Conservation (phyloP, 2,888 invertebrate genomes). For the Abscondita cerata region DNA sequence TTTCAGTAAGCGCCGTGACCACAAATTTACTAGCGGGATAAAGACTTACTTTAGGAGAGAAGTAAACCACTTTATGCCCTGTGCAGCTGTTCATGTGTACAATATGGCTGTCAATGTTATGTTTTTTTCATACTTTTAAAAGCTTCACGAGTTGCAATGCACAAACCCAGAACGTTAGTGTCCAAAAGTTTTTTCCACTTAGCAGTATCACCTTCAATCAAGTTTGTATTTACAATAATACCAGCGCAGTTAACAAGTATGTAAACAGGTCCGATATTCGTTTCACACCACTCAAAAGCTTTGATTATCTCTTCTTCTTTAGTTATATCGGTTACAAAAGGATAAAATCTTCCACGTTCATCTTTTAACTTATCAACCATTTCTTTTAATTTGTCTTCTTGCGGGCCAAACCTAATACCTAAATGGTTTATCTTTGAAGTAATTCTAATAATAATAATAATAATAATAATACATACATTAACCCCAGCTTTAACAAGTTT, state of each 20-base stretch:
- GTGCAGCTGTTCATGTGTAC: constrained; percentile 25
- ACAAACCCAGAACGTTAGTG: constrained; percentile 26
- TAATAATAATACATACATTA: neutral
- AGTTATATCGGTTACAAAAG: constrained; percentile 41
- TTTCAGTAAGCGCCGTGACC: neutral
- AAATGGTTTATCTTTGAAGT: constrained; percentile 40
- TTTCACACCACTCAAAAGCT: constrained; percentile 42
- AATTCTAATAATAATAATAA: no score
- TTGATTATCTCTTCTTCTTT: constrained; percentile 44
- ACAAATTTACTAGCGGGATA: neutral
- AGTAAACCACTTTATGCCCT: constrained; percentile 15
- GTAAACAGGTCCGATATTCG: constrained; percentile 43
- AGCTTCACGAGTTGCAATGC: constrained; percentile 29
- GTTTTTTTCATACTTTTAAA: constrained; percentile 16
- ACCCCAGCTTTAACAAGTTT: neutral
- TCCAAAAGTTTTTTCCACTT: constrained; percentile 21
- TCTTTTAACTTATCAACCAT: constrained; percentile 34
- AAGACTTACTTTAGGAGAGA: neutral
- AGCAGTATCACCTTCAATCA: constrained; percentile 16
- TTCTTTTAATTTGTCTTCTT: constrained; percentile 43
- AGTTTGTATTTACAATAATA: constrained; percentile 17
- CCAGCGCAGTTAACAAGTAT: constrained; percentile 46
- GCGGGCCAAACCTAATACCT: constrained; percentile 41
- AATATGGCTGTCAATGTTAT: constrained; percentile 18
- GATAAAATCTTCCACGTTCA: constrained; percentile 39